Percentiles rank a stretch among this genome's conserved stretches.
These are phyloP conservation scores for Zeuzera pyrina DNA, from an alignment of 2,888 invertebrate genomes.

Conservation along the genomic window DNA sequence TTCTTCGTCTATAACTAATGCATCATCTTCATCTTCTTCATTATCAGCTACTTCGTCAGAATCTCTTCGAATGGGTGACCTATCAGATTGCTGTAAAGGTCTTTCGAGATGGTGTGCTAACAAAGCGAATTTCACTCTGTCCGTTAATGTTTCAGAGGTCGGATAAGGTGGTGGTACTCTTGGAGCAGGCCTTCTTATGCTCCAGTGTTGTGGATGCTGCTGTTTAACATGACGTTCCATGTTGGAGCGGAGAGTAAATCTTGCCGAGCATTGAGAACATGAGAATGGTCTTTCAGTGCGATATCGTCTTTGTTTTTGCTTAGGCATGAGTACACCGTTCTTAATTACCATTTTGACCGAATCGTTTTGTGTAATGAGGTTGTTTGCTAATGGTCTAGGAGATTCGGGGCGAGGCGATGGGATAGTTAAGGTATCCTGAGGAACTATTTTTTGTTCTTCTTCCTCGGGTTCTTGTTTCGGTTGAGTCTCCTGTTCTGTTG, in stretches of 20 bases:
- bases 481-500: constrained; percentile 44
- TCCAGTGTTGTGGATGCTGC: constrained; percentile 93
- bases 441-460: constrained; percentile 64
- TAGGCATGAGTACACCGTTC: constrained; percentile 91
- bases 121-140: constrained; percentile 80
- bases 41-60: constrained; percentile 75
- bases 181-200: constrained; percentile 77
- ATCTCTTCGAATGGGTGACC: constrained; percentile 50
- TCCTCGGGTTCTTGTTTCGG: constrained; percentile 66
- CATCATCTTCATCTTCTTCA: constrained; percentile 78
- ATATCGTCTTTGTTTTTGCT: constrained; percentile 92
- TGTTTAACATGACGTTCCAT: constrained; percentile 97
- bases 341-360: constrained; percentile 92
- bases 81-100: constrained; percentile 58
- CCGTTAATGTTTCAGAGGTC: constrained; percentile 41
- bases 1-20: constrained; percentile 79
- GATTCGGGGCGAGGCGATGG: constrained; percentile 64
- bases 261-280: constrained; percentile 91
- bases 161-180: constrained; percentile 57
- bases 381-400: constrained; percentile 59
- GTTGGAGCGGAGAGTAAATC: constrained; percentile 93
- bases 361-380: constrained; percentile 62
- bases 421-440: constrained; percentile 47
- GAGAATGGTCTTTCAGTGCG: constrained; percentile 92
- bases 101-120: constrained; percentile 84